phyloP scores from a whole-genome alignment of 2,797 vertebrate genomes.

The Peromyscus eremicus region DNA sequence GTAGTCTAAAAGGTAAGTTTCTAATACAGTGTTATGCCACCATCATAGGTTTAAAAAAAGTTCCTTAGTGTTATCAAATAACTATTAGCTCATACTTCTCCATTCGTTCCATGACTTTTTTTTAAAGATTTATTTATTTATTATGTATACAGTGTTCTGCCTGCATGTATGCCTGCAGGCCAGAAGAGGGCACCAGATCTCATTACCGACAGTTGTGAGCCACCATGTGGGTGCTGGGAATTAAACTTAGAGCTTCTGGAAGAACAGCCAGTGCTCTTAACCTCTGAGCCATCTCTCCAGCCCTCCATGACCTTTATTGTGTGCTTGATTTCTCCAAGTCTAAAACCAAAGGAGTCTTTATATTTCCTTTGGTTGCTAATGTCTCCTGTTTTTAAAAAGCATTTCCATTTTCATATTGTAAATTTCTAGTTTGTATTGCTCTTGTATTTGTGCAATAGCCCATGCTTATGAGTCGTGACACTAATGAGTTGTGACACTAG shows the following conservation, averaged over 20 bases:
- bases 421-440: neutral
- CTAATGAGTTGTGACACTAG: neutral
- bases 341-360: neutral
- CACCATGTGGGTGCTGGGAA: too few species aligned
- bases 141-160: too few species aligned
- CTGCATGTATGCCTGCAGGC: too few species aligned
- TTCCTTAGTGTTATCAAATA: neutral
- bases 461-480: neutral
- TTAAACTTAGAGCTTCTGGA: too few species aligned
- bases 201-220: too few species aligned
- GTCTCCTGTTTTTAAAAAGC: neutral
- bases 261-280: too few species aligned
- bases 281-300: too few species aligned
- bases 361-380: neutral
- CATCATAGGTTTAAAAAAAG: neutral
- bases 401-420: constrained; percentile 12
- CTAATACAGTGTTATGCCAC: neutral
- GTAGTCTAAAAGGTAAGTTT: constrained; percentile 31
- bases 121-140: too few species aligned
- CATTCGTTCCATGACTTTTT: neutral
- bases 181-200: too few species aligned
- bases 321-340: neutral
- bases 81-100: neutral
- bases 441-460: neutral
- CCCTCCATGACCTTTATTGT: neutral